These are phyloP conservation scores for Sycophila texana DNA, from an alignment of 2,888 invertebrate genomes.

Conservation along the genomic window DNA sequence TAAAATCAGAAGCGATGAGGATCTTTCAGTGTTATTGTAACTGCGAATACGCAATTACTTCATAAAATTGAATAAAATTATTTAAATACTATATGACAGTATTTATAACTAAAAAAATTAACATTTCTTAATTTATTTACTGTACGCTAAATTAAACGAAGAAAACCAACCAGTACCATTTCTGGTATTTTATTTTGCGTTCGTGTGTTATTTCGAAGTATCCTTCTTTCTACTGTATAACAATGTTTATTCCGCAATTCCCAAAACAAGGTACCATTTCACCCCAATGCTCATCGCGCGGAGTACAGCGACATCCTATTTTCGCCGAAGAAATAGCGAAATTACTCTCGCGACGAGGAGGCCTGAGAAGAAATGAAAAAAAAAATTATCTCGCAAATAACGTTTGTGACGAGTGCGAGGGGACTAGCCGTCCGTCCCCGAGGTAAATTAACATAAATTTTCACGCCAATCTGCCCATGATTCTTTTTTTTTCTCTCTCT, in stretches of 20 bases:
- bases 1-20: no score
- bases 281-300: not conserved
- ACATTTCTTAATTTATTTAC: no score
- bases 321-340: slow-evolving; percentile 16
- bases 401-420: slow-evolving; percentile 7
- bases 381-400: slow-evolving; percentile 36
- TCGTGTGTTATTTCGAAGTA: not conserved
- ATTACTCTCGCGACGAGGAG: not conserved
- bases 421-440: slow-evolving; percentile 22
- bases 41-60: no score
- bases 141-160: no score
- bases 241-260: not conserved
- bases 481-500: slow-evolving; percentile 17
- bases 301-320: slow-evolving; percentile 3
- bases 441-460: slow-evolving; percentile 56
- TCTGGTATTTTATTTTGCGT: no score
- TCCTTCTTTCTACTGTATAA: not conserved
- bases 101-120: no score
- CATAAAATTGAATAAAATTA: no score
- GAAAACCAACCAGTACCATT: no score
- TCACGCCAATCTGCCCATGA: slow-evolving; percentile 53
- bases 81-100: no score
- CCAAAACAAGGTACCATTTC: no score
- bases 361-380: slow-evolving; percentile 5
- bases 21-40: no score